Conservation (phyloP, 2,888 invertebrate species). For the Clistopyga incitator region DNA sequence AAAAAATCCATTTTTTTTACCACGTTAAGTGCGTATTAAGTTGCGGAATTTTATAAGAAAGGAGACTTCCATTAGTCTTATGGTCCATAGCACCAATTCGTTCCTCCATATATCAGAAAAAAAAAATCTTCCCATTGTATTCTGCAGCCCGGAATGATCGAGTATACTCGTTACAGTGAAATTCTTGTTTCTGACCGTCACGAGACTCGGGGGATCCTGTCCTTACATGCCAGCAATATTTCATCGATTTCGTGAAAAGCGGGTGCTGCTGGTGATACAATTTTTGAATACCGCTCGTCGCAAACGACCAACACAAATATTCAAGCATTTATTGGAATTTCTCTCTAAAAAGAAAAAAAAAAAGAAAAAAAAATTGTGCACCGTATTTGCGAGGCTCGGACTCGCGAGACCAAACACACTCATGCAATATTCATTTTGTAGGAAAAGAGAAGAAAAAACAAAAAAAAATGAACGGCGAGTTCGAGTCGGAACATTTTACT, state of each 20-base stretch:
- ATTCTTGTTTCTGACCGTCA: slow-evolving; percentile 1
- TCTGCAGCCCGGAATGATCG: not conserved
- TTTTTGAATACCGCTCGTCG: slow-evolving; percentile 65
- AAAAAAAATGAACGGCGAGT: not conserved
- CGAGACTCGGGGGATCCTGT: not conserved
- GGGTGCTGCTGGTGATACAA: slow-evolving; percentile 53
- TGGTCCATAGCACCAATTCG: too few relatives aligned
- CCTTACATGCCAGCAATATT: slow-evolving; percentile 37
- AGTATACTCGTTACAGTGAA: not conserved
- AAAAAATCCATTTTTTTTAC: too few relatives aligned
- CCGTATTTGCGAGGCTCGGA: slow-evolving; percentile 18
- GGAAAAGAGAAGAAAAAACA: slow-evolving; percentile 20
- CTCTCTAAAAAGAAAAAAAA: slow-evolving; percentile 55
- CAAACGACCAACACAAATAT: slow-evolving; percentile 33
- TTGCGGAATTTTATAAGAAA: too few relatives aligned
- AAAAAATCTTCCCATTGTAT: not conserved
- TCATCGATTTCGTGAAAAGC: slow-evolving; percentile 50
- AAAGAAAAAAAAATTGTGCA: too few relatives aligned
- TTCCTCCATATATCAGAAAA: not conserved
- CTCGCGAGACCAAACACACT: slow-evolving; percentile 56
- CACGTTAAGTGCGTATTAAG: too few relatives aligned
- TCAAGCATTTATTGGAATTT: slow-evolving; percentile 56
- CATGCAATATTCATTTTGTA: slow-evolving; percentile 64
- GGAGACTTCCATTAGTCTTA: too few relatives aligned
- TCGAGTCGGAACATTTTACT: slow-evolving; percentile 34